A percentile compares a stretch with the other conserved stretches of the same genome.
These are phyloP conservation scores for Larimichthys crocea DNA, from an alignment of 2,113 vertebrate species.

Conservation along the genomic window DNA sequence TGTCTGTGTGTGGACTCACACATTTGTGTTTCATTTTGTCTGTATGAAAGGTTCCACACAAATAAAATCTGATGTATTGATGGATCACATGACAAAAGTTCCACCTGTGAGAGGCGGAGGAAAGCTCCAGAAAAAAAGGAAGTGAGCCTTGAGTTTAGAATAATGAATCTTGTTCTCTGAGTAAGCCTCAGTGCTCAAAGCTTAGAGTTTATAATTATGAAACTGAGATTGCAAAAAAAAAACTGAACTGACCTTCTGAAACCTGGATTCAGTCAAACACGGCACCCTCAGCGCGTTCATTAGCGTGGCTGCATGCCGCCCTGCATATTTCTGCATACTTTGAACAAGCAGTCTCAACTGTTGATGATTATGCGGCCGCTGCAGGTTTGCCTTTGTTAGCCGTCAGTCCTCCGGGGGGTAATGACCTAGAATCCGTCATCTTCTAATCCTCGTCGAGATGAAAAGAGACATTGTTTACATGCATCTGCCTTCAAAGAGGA, in stretches of 20 bases:
- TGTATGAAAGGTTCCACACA: too few species aligned
- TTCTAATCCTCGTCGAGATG: slow-evolving; percentile 58
- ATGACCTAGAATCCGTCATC: slow-evolving; percentile 69
- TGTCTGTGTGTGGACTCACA: too few species aligned
- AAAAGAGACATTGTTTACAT: slow-evolving; percentile 71
- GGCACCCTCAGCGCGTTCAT: neutral
- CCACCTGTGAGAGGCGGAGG: neutral
- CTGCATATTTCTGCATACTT: slow-evolving; percentile 7
- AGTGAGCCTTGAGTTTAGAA: neutral
- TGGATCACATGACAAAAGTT: too few species aligned
- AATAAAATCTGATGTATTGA: too few species aligned
- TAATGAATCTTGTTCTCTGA: neutral
- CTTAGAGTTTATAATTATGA: neutral
- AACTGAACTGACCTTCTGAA: neutral
- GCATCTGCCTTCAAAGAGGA: slow-evolving; percentile 64
- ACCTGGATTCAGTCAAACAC: neutral
- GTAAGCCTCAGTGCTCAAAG: neutral
- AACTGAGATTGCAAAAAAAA: neutral
- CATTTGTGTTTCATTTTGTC: too few species aligned
- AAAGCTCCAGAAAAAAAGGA: neutral
- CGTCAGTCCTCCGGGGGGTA: slow-evolving; percentile 54
- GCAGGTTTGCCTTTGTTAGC: slow-evolving; percentile 49
- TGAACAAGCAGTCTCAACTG: neutral
- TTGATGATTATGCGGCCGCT: neutral
- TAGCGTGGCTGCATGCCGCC: neutral